Evolutionary conservation across 2,113 vertebrate genomes (phyloP), one percentile per base, ranked within the genome.

Genomic region (Proteles cristata): DNA sequence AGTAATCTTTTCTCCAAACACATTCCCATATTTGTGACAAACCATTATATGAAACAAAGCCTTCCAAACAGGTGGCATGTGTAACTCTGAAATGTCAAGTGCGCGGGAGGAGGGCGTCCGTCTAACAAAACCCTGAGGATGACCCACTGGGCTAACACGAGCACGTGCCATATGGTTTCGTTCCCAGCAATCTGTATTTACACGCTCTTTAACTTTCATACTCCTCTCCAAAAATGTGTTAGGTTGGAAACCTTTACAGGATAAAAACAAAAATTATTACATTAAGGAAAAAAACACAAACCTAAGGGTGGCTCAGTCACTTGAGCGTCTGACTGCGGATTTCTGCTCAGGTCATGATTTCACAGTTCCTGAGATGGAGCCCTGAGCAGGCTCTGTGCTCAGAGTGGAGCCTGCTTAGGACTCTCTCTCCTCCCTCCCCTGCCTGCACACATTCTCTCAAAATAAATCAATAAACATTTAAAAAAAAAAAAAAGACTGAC

Each of bases 61-160:
- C 77, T 90, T 88, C 65, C 11, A 33, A 92, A 95, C 7, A 88
- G 23, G 76, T 58, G 84, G 28, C 92, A 68, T 7, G 21, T 73
- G 85, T 77, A 93, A 69, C 66, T 89, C 73, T 86, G 35, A 96
- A 88, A 93, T 76, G 68, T 73, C 90, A 93, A 53, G 83, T 50
- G 43, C 7, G 89, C 74, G 1, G 16, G 28, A 89, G 16, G 53
- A 96, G 45, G 88, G 61, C 23, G 50, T 45, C 26, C 50, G 85
- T 53, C 50, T 81, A 88, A 71, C 63, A 77, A 74, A 93, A 73
- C 87, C 12, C n/a, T 45, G 63, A 25, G 33, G 80, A 80, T 87
- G 48, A 83, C 73, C 87, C 58, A 55, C 69, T 43, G 53, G 35
- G 81, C n/a, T 53, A 69, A 80, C 87, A 87, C 1, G 15, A 76